Percentiles rank a stretch among this genome's conserved stretches.
Conservation (phyloP, 2,888 invertebrate species). For the Apocheima hispidaria region DNA sequence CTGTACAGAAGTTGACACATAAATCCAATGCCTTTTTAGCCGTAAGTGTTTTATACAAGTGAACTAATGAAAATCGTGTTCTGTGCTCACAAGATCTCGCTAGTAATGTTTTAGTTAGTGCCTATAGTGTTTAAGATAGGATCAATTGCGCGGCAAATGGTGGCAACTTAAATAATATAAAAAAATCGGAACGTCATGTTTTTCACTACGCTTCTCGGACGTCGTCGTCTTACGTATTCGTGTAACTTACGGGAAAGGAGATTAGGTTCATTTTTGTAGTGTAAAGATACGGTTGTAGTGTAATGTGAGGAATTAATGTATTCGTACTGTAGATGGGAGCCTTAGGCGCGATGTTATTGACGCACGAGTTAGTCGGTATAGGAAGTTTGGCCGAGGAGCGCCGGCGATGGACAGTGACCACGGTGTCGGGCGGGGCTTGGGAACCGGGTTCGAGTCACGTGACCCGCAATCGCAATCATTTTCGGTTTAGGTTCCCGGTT, state of each 20-base stretch:
- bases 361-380: conserved; percentile 32
- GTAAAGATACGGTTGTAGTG: conserved; percentile 54
- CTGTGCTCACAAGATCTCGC: conserved; percentile 85
- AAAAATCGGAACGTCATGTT: conserved; percentile 54
- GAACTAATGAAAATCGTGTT: conserved; percentile 71
- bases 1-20: conserved; percentile 73
- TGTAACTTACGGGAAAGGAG: conserved; percentile 46
- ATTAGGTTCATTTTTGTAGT: conserved; percentile 64
- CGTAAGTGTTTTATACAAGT: conserved; percentile 72
- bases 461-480: too few relatives aligned
- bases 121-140: conserved; percentile 81
- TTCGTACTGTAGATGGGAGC: conserved; percentile 53
- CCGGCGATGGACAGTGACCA: conserved; percentile 35
- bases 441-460: conserved; percentile 49
- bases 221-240: conserved; percentile 30
- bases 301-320: conserved; percentile 52
- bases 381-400: conserved; percentile 32
- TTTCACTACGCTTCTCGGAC: conserved; percentile 62
- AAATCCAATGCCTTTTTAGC: conserved; percentile 75
- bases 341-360: conserved; percentile 49
- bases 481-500: too few relatives aligned
- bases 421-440: conserved; percentile 42
- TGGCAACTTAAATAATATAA: conserved; percentile 51
- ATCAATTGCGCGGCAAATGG: conserved; percentile 67
- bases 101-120: conserved; percentile 83